phyloP scores from a whole-genome alignment of 2,888 invertebrate species.

The Agriopis marginaria region DNA sequence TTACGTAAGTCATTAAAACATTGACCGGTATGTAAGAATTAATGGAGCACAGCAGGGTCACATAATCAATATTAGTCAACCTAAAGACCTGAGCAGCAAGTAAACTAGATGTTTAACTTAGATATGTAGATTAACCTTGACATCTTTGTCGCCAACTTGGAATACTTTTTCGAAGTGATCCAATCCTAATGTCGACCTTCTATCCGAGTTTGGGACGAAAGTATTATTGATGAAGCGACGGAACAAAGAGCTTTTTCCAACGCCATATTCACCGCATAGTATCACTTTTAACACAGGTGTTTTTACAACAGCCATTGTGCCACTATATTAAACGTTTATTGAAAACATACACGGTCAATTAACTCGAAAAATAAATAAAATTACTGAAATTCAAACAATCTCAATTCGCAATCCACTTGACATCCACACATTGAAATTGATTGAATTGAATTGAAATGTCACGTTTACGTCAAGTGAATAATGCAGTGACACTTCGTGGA shows the following conservation, averaged over 20 bases:
- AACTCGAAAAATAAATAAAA: not conserved
- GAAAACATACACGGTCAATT: not conserved
- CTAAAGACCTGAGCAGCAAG: not conserved
- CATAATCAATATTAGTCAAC: not conserved
- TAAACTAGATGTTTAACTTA: not conserved
- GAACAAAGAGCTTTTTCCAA: slow-evolving; percentile 97
- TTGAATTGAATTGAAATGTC: too few species aligned
- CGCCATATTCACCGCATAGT: slow-evolving; percentile 97
- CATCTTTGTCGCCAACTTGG: slow-evolving; percentile 90
- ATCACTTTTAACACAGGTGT: slow-evolving; percentile 96
- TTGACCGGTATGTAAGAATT: slow-evolving; percentile 2
- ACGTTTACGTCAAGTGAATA: too few species aligned
- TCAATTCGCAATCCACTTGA: too few species aligned
- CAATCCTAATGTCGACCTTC: slow-evolving; percentile 95
- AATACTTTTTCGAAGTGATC: slow-evolving; percentile 96
- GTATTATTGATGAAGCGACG: slow-evolving; percentile 95
- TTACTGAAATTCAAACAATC: too few species aligned
- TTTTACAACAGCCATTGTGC: slow-evolving; percentile 91
- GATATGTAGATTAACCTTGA: slow-evolving; percentile 82
- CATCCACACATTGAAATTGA: too few species aligned
- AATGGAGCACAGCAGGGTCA: slow-evolving; percentile 9
- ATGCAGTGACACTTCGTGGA: too few species aligned
- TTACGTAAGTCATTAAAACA: slow-evolving; percentile 13
- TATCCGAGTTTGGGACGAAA: slow-evolving; percentile 93
- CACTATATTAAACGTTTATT: not conserved